Percentiles rank a stretch among this genome's conserved stretches.
Evolutionary conservation across 2,113 vertebrate species (phyloP).

Genomic region (Perca flavescens): DNA sequence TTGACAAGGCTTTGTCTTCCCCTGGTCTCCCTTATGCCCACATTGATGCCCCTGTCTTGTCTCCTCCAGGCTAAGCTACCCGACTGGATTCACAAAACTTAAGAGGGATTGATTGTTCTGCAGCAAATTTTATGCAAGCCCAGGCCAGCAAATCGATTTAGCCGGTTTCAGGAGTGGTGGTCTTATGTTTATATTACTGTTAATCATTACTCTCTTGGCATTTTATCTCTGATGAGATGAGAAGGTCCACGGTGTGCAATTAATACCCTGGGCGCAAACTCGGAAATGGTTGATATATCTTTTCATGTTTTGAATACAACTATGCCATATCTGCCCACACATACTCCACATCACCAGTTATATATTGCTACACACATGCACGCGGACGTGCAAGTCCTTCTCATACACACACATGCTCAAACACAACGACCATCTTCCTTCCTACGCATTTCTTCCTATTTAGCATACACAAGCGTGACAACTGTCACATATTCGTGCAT

Average conservation of each 20-base stretch:
- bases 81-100: slow-evolving; percentile 81
- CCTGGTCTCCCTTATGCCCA: slow-evolving; percentile 66
- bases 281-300: slow-evolving; percentile 44
- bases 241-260: slow-evolving; percentile 55
- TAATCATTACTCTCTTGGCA: slow-evolving; percentile 76
- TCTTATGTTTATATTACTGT: slow-evolving; percentile 81
- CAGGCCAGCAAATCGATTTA: slow-evolving; percentile 73
- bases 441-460: slow-evolving; percentile 6
- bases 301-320: slow-evolving; percentile 22
- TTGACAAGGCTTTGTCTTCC: slow-evolving; percentile 83
- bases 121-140: slow-evolving; percentile 77
- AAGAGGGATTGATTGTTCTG: slow-evolving; percentile 83
- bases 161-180: slow-evolving; percentile 72
- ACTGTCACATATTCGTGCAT: slow-evolving; percentile 60
- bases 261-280: slow-evolving; percentile 45
- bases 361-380: neutral
- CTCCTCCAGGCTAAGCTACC: slow-evolving; percentile 73
- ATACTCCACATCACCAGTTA: neutral
- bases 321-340: slow-evolving; percentile 1
- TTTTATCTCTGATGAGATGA: slow-evolving; percentile 69
- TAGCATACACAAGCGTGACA: slow-evolving; percentile 36
- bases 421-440: neutral
- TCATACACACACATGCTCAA: neutral
- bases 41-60: slow-evolving; percentile 73
- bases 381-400: neutral